Conservation (phyloP, 2,797 vertebrate species). For the Percopsis omiscomaycus region DNA sequence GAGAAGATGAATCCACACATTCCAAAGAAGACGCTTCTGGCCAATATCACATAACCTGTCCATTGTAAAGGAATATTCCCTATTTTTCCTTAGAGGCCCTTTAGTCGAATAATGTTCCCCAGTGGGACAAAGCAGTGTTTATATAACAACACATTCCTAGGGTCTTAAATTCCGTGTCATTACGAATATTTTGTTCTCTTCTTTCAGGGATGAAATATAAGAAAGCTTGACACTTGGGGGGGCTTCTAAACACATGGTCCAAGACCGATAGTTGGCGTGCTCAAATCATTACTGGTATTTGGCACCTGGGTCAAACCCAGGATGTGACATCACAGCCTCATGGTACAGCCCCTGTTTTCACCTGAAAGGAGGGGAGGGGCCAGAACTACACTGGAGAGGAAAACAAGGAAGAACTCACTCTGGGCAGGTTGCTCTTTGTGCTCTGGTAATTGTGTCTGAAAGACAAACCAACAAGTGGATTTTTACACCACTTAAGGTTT, state of each 20-base stretch:
- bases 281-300: constrained; percentile 3
- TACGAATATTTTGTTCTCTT: constrained; percentile 17
- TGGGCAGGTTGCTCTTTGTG: constrained; percentile 52
- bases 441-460: constrained; percentile 41
- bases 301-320: constrained; percentile 45
- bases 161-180: constrained; percentile 19
- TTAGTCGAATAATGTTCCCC: constrained; percentile 25
- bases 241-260: background rate
- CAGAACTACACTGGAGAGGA: constrained; percentile 55
- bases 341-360: constrained; percentile 69
- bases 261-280: too few relatives aligned
- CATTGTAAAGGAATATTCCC: constrained; percentile 43
- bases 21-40: constrained; percentile 32
- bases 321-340: constrained; percentile 75
- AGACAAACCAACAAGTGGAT: constrained; percentile 48
- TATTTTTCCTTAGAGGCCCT: constrained; percentile 19
- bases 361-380: constrained; percentile 75
- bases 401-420: constrained; percentile 74
- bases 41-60: constrained; percentile 52
- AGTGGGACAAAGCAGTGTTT: constrained; percentile 50
- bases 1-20: constrained; percentile 48
- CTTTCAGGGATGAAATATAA: constrained; percentile 36
- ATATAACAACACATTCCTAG: constrained; percentile 42
- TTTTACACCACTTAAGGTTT: constrained; percentile 38
- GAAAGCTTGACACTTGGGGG: constrained; percentile 28